A percentile compares a stretch with the other conserved stretches of the same genome.
Evolutionary conservation across 2,113 vertebrate genomes (phyloP).

Genomic region (Acanthochromis polyacanthus): DNA sequence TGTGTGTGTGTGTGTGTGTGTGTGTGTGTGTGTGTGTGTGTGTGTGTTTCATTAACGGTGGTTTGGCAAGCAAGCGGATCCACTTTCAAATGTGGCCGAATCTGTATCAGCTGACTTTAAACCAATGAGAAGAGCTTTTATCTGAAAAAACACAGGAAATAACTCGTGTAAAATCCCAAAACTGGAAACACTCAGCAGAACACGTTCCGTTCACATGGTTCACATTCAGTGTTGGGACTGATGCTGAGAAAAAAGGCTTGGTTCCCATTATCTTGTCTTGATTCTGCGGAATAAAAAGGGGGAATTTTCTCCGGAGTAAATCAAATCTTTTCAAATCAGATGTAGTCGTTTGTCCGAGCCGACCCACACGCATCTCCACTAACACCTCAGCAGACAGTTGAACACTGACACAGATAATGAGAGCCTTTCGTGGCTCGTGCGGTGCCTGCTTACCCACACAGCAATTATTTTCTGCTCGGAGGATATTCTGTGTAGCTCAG

Average conservation of each 20-base stretch:
- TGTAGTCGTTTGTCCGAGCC: neutral
- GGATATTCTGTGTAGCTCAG: constrained; percentile 10
- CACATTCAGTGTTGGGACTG: neutral
- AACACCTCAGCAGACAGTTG: constrained; percentile 26
- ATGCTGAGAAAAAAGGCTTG: neutral
- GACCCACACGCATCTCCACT: constrained; percentile 14
- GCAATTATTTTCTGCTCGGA: constrained; percentile 23
- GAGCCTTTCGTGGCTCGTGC: constrained; percentile 38
- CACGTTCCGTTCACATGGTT: too few relatives aligned
- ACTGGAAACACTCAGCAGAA: too few relatives aligned
- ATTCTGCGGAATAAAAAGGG: neutral
- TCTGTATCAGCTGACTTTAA: neutral
- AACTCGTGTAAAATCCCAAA: neutral
- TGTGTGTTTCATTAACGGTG: too few relatives aligned
- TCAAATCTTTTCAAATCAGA: constrained; percentile 11
- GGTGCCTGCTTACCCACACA: constrained; percentile 25
- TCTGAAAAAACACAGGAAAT: neutral
- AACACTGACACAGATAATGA: constrained; percentile 53
- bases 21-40: too few relatives aligned
- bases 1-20: too few relatives aligned
- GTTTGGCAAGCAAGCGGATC: too few relatives aligned
- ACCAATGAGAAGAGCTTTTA: neutral
- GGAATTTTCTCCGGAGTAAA: constrained; percentile 17
- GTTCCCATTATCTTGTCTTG: neutral
- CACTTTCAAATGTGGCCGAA: neutral